Percentiles rank a stretch among this genome's conserved stretches.
phyloP scores from a whole-genome alignment of 2,797 vertebrate genomes.

The Rhyacichthys aspro region DNA sequence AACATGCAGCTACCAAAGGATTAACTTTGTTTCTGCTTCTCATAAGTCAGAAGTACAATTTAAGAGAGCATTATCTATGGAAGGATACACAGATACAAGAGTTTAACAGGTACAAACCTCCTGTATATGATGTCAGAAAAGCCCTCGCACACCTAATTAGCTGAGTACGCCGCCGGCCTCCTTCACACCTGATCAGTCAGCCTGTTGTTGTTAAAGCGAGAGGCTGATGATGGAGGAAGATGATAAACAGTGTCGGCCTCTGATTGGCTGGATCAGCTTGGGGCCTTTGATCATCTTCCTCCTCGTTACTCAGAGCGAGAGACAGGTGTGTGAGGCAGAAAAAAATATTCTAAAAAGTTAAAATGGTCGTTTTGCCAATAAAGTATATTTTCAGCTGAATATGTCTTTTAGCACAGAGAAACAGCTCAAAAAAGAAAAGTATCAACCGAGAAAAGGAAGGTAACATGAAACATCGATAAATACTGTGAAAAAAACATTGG shows the following conservation, averaged over 20 bases:
- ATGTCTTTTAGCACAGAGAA: too few relatives aligned
- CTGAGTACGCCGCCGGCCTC: conserved; percentile 27
- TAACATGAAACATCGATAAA: too few relatives aligned
- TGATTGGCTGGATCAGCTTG: conserved; percentile 64
- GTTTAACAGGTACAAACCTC: not conserved
- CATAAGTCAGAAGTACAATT: too few relatives aligned
- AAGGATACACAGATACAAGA: too few relatives aligned
- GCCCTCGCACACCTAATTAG: conserved; percentile 60
- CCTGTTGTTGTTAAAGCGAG: conserved; percentile 54
- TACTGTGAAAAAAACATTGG: too few relatives aligned
- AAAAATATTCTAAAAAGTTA: conserved; percentile 5
- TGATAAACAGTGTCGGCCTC: conserved; percentile 60
- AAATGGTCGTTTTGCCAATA: too few relatives aligned
- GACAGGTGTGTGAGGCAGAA: conserved; percentile 48
- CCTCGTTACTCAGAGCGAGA: conserved; percentile 57
- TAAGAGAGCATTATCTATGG: too few relatives aligned
- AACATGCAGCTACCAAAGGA: not conserved
- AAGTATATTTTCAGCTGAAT: too few relatives aligned
- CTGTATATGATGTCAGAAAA: conserved; percentile 27
- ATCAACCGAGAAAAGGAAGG: too few relatives aligned
- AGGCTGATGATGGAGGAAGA: conserved; percentile 58
- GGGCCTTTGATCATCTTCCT: conserved; percentile 69
- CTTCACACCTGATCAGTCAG: conserved; percentile 70
- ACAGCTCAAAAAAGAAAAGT: too few relatives aligned
- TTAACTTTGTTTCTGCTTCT: not conserved